These are phyloP conservation scores for Stratiolaelaps scimitus DNA, from an alignment of 1,140 invertebrate species.

Conservation along the genomic window DNA sequence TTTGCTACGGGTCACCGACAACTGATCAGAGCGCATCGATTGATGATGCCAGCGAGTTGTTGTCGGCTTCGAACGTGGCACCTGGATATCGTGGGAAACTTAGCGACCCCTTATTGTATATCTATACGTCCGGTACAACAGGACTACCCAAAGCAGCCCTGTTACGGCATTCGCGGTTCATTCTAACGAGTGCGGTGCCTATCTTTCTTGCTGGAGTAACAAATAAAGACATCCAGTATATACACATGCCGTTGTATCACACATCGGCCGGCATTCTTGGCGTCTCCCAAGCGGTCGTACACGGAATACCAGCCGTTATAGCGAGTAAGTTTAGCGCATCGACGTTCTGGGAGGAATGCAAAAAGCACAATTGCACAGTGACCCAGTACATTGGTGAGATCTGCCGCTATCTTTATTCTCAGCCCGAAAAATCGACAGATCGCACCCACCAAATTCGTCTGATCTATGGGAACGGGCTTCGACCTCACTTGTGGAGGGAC, in stretches of 20 bases:
- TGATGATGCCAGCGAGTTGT: not conserved
- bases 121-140: slow-evolving; percentile 12
- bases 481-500: slow-evolving; percentile 42
- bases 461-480: slow-evolving; percentile 45
- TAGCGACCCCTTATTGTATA: not conserved
- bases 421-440: slow-evolving; percentile 37
- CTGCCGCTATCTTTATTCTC: slow-evolving; percentile 42
- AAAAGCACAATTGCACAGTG: slow-evolving; percentile 87
- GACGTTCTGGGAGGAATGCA: slow-evolving; percentile 78
- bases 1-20: not conserved
- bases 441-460: slow-evolving; percentile 41
- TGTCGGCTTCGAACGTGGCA: not conserved
- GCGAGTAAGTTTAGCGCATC: slow-evolving; percentile 65
- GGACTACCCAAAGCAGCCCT: slow-evolving; percentile 7
- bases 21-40: not conserved
- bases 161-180: not conserved
- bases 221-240: slow-evolving; percentile 64
- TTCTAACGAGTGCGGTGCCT: not conserved
- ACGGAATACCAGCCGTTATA: slow-evolving; percentile 29
- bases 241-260: slow-evolving; percentile 82
- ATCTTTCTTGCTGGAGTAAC: not conserved
- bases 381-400: slow-evolving; percentile 96
- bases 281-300: slow-evolving; percentile 10
- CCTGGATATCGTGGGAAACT: slow-evolving; percentile 1
- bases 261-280: slow-evolving; percentile 60